Evolutionary conservation across 2,888 invertebrate species (phyloP).

Genomic region (Sminthurinus aureus): DNA sequence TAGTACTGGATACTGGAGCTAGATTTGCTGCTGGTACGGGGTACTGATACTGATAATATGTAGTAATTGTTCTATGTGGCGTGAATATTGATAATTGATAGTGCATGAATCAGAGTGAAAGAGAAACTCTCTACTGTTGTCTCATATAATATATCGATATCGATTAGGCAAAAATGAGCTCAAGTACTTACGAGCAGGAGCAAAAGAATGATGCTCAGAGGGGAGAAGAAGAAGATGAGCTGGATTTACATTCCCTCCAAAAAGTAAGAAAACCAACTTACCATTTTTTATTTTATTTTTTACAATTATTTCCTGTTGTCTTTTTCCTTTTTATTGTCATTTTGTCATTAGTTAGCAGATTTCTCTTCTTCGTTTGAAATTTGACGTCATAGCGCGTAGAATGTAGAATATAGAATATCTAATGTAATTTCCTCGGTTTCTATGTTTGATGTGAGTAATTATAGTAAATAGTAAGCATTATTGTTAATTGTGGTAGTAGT

Average conservation of each 20-base stretch:
- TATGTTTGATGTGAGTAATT: too few species aligned
- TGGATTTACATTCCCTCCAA: slow-evolving; percentile 56
- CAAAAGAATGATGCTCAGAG: slow-evolving; percentile 6
- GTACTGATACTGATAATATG: neutral
- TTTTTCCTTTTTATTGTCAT: slow-evolving; percentile 4
- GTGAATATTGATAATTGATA: slow-evolving; percentile 35
- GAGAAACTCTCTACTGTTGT: slow-evolving; percentile 17
- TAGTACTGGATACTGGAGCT: neutral
- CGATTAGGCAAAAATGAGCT: slow-evolving; percentile 41
- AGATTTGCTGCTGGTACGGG: neutral
- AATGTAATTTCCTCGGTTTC: too few species aligned
- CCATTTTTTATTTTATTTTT: neutral
- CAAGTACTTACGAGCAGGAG: slow-evolving; percentile 29
- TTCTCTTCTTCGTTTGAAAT: slow-evolving; percentile 11
- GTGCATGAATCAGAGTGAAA: slow-evolving; percentile 20
- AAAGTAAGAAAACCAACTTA: slow-evolving; percentile 53
- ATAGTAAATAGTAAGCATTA: too few species aligned
- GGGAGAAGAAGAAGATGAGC: slow-evolving; percentile 53
- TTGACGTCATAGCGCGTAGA: too few species aligned
- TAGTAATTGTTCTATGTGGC: slow-evolving; percentile 20
- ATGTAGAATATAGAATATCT: too few species aligned
- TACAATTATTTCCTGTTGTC: neutral
- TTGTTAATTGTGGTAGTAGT: too few species aligned
- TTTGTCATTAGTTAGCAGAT: neutral
- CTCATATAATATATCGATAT: slow-evolving; percentile 28